Evolutionary conservation across 2,113 vertebrate species (phyloP).

Genomic region (Erythrolamprus reginae): DNA sequence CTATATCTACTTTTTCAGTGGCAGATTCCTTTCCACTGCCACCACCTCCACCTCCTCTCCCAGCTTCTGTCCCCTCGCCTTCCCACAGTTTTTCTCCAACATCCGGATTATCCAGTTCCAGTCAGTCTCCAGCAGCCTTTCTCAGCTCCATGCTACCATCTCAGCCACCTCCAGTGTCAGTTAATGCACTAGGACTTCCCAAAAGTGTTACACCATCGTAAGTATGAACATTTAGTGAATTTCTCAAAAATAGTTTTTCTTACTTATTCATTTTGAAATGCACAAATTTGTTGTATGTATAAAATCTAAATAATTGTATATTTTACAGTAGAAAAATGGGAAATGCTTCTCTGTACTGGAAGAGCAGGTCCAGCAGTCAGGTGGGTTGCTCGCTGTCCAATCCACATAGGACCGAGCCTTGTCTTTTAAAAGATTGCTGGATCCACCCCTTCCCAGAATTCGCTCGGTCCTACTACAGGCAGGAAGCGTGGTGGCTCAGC

Average conservation of each 20-base stretch:
- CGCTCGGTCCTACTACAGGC: too few relatives aligned
- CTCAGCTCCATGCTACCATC: conserved; percentile 89
- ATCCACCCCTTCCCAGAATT: too few relatives aligned
- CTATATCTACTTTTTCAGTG: conserved; percentile 52
- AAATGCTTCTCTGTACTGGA: too few relatives aligned
- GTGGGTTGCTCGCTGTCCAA: too few relatives aligned
- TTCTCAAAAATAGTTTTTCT: not conserved
- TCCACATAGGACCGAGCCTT: too few relatives aligned
- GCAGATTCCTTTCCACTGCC: conserved; percentile 76
- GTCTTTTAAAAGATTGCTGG: too few relatives aligned
- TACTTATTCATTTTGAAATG: not conserved
- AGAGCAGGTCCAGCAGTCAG: too few relatives aligned
- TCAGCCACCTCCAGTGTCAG: conserved; percentile 66
- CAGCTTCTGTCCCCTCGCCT: conserved; percentile 63
- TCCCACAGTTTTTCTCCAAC: conserved; percentile 62
- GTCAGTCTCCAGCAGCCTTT: conserved; percentile 85
- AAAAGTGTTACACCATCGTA: conserved; percentile 80
- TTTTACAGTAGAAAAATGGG: not conserved
- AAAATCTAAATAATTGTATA: not conserved
- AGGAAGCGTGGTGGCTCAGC: too few relatives aligned
- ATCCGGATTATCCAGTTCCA: conserved; percentile 63
- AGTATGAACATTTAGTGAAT: conserved; percentile 56
- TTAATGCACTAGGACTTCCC: conserved; percentile 91
- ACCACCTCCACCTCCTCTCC: conserved; percentile 76
- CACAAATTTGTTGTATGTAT: not conserved